Conservation (phyloP, 2,888 invertebrate species). For the Piscicola geometra region DNA sequence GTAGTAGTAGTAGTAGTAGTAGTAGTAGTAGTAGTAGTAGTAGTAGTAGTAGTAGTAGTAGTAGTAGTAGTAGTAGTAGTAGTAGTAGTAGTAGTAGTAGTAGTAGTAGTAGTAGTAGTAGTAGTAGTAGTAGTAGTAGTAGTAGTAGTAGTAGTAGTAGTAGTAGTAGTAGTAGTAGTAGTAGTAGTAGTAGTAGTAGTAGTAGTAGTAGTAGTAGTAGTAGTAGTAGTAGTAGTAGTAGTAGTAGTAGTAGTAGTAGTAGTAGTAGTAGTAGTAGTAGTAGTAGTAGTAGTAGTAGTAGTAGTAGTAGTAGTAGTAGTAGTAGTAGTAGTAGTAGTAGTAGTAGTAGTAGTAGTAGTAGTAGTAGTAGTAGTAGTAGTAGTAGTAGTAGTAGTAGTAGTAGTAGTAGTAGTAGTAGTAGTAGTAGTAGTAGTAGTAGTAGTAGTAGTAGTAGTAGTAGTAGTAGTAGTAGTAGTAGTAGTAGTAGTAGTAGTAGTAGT, state of each 20-base stretch:
- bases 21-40: constrained; percentile 36
- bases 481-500: constrained; percentile 35
- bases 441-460: constrained; percentile 36
- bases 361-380: constrained; percentile 35
- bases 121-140: constrained; percentile 36
- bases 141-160: constrained; percentile 35
- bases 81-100: constrained; percentile 34
- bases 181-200: constrained; percentile 36
- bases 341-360: constrained; percentile 34
- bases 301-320: constrained; percentile 35
- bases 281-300: constrained; percentile 36
- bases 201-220: constrained; percentile 36
- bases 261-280: constrained; percentile 35
- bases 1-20: constrained; percentile 35
- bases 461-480: constrained; percentile 36
- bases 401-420: constrained; percentile 35
- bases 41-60: constrained; percentile 35
- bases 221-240: constrained; percentile 34
- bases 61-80: constrained; percentile 35
- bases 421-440: constrained; percentile 36
- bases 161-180: constrained; percentile 36
- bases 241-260: constrained; percentile 35
- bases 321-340: constrained; percentile 35
- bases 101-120: constrained; percentile 36
- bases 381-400: constrained; percentile 36